Base-by-base conservation (phyloP, 2,797 vertebrate species). In the Lerista edwardsae region DNA sequence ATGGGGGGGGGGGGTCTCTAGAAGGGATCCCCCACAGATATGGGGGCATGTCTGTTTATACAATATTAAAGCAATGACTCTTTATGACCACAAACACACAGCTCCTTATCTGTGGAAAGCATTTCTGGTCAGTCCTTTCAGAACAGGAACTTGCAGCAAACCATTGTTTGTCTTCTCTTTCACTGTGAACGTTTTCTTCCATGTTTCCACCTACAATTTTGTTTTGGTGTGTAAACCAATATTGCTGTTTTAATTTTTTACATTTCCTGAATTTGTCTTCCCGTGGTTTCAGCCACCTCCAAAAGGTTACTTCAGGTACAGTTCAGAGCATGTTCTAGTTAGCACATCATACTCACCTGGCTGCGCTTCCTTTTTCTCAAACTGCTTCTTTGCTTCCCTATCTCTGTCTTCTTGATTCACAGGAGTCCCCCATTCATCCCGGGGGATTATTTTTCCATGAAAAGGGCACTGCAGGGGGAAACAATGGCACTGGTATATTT, bases 371-470 rank as follows among this genome's bases (percentile, higher is more conserved):
- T 94, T 95, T 68, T 85, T 96, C 90, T 95, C 95, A 83, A 91
- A 91, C 72, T 93, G 91, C 89, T 91, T 93, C 95, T 95, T 94
- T 94, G 97, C 96, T 94, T 97, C 95, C 94, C 96, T 91, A 80
- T 93, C 94, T 95, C 96, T 94, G 92, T 98, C 98, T 82, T 98
- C 97, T 0, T 93, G 90, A 17, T 93, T 94, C 25, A 96, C 59
- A 7, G 98, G 98, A 86, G 80, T 91, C 1, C 98, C 98, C 0
- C 89, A 77, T 0, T 97, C 95, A 64, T 99, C 97, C 55, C 98
- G 96, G n/a, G 98, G 97, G 87, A 99, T 74, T 79, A 99, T 98
- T 68, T 84, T 96, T 1, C 98, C 98, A 0, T 99, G 98, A 93
- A 99, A 99, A 1, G 98, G 98, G 92, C 98, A 99, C 98, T 99